phyloP scores from a whole-genome alignment of 2,888 invertebrate genomes.

The Ormyrus rosae region DNA sequence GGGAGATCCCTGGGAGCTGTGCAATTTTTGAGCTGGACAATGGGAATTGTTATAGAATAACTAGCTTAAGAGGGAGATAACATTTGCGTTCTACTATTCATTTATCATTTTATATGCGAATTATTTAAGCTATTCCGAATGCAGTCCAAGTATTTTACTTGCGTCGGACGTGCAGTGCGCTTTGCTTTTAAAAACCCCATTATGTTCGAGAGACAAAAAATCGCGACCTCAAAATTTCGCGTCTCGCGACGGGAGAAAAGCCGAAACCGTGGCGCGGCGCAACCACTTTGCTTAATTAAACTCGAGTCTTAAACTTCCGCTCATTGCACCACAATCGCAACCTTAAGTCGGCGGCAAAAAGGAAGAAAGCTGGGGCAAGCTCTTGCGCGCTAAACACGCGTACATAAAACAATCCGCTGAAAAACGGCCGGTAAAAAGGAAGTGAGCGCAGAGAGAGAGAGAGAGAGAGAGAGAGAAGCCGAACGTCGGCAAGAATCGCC shows the following conservation, averaged over 20 bases:
- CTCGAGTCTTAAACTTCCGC: constrained; percentile 63
- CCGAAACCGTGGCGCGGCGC: background rate
- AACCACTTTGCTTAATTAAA: constrained; percentile 60
- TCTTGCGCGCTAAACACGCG: background rate
- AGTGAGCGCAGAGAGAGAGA: background rate
- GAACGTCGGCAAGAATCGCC: too few relatives aligned
- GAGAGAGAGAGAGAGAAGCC: background rate
- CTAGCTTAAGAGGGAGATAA: too few relatives aligned
- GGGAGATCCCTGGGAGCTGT: too few relatives aligned
- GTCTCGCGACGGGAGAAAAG: background rate
- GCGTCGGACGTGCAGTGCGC: too few relatives aligned
- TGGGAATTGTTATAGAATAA: too few relatives aligned
- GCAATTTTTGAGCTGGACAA: too few relatives aligned
- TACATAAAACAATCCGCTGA: background rate
- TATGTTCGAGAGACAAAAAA: too few relatives aligned
- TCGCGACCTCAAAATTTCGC: background rate
- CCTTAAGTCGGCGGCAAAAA: constrained; percentile 14
- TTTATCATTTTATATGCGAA: too few relatives aligned
- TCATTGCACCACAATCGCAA: constrained; percentile 21
- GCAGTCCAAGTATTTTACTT: too few relatives aligned
- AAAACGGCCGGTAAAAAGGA: background rate
- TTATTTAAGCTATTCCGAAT: too few relatives aligned
- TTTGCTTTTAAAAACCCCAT: too few relatives aligned
- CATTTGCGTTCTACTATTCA: too few relatives aligned
- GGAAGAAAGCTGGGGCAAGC: background rate